These are phyloP conservation scores for Rhagologus leucostigma DNA, from an alignment of 2,113 vertebrate species.

Conservation along the genomic window DNA sequence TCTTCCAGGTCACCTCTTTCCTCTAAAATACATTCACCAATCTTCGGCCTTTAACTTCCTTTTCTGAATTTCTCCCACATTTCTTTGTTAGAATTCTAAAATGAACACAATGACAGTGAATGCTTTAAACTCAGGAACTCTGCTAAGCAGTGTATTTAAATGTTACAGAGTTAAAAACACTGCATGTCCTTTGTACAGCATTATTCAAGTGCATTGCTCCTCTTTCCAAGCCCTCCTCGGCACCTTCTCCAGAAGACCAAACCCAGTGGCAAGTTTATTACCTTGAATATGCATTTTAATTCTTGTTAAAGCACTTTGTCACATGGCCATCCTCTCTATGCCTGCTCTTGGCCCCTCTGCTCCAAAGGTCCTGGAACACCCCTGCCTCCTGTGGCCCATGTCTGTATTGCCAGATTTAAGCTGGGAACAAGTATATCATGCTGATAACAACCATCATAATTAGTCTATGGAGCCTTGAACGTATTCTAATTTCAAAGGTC, in stretches of 20 bases:
- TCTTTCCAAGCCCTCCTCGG: neutral
- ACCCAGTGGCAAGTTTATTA: neutral
- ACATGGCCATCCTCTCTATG: neutral
- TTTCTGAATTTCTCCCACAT: neutral
- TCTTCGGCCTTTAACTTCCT: neutral
- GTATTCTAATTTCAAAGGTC: neutral
- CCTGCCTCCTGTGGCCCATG: neutral
- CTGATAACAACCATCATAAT: neutral
- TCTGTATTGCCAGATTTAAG: neutral
- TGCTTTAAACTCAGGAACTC: neutral
- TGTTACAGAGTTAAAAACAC: neutral
- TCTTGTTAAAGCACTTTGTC: neutral
- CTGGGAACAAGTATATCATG: neutral
- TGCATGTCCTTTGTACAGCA: neutral
- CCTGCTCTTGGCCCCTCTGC: neutral
- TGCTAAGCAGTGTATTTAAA: neutral
- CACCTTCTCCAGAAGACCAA: neutral
- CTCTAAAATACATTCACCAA: neutral
- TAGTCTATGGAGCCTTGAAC: neutral
- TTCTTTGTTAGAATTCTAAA: neutral
- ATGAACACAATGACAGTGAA: neutral
- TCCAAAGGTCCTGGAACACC: neutral
- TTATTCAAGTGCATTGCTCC: neutral
- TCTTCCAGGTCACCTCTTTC: neutral
- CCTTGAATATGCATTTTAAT: neutral